phyloP scores from a whole-genome alignment of 64 coral and sea anemone genomes.

The Cladopsammia gracilis region DNA sequence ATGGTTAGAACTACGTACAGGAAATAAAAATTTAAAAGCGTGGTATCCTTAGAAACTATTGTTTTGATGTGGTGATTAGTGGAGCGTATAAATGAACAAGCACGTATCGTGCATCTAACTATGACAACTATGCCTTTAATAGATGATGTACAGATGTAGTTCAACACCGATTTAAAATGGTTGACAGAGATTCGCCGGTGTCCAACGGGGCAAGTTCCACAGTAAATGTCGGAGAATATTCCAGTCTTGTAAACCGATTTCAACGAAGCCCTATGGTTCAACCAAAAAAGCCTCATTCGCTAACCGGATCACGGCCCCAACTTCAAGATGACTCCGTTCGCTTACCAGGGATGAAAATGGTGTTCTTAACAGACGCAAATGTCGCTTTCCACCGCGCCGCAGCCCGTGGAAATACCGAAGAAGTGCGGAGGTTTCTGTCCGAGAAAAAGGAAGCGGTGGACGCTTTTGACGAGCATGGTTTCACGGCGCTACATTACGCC shows the following conservation, averaged over 20 bases:
- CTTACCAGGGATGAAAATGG: constrained; percentile 27
- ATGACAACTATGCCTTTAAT: too few species aligned
- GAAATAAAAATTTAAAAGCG: neutral
- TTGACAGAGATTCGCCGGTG: neutral
- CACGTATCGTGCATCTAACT: too few species aligned
- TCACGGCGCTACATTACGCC: constrained; percentile 53
- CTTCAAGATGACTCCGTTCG: constrained; percentile 29
- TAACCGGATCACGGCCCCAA: neutral
- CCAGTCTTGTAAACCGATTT: neutral
- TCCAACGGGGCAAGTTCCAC: constrained; percentile 7
- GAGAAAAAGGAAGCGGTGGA: constrained; percentile 41
- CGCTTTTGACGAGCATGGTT: constrained; percentile 42
- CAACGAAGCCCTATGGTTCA: constrained; percentile 1
- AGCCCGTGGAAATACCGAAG: constrained; percentile 15
- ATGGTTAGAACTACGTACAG: neutral
- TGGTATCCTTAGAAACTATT: constrained; percentile 14
- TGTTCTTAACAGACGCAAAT: neutral
- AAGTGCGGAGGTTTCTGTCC: neutral
- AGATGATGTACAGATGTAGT: neutral
- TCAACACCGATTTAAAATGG: neutral
- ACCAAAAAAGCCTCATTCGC: constrained; percentile 15
- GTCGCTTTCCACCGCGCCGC: constrained; percentile 35
- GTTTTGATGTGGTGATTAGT: neutral
- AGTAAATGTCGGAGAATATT: neutral
- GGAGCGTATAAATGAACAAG: too few species aligned